Percentiles rank a stretch among this genome's conserved stretches.
phyloP scores from a whole-genome alignment of 1,140 invertebrate species.

The Homarus americanus region DNA sequence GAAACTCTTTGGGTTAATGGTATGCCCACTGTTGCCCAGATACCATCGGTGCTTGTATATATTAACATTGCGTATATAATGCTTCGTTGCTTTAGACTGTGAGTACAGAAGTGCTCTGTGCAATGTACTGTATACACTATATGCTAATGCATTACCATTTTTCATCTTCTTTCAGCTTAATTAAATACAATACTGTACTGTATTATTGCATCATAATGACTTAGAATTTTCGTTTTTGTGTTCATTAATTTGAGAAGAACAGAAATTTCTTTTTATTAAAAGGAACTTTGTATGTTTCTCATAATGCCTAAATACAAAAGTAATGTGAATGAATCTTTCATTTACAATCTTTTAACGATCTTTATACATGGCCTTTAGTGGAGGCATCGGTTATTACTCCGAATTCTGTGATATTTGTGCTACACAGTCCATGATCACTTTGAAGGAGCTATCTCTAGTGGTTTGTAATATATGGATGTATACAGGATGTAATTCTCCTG shows the following conservation, averaged over 20 bases:
- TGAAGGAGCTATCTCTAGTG: not conserved
- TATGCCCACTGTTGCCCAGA: conserved; percentile 36
- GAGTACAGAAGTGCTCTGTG: not conserved
- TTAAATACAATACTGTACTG: not conserved
- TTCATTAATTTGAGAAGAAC: not conserved
- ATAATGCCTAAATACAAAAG: not conserved
- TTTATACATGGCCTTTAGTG: not conserved
- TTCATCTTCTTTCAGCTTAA: not conserved
- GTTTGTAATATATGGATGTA: not conserved
- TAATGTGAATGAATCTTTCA: not conserved
- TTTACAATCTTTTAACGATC: no score
- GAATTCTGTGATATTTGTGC: not conserved
- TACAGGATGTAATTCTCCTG: not conserved
- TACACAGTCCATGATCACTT: conserved; percentile 2
- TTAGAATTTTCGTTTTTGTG: not conserved
- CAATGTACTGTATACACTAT: not conserved
- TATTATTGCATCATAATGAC: not conserved
- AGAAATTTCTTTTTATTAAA: not conserved
- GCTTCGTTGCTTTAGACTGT: not conserved
- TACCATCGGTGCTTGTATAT: conserved; percentile 13
- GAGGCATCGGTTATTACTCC: not conserved
- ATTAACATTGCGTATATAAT: not conserved
- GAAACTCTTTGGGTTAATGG: conserved; percentile 75
- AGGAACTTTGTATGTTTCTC: not conserved
- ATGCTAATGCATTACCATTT: not conserved